Conservation (phyloP, 2,888 invertebrate genomes). For the Aporophyla nigra region DNA sequence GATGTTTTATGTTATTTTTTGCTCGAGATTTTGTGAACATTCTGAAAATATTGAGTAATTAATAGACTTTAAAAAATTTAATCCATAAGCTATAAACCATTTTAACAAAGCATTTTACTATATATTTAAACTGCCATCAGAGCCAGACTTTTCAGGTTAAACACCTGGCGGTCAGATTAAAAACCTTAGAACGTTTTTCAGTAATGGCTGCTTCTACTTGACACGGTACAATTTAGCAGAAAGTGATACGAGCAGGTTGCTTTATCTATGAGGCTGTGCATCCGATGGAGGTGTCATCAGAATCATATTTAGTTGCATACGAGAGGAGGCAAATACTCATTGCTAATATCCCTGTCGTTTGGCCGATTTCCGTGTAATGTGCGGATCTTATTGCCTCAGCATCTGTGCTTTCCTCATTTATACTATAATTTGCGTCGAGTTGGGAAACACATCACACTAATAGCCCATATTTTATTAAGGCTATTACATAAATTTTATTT, state of each 20-base stretch:
- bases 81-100: constrained; percentile 21
- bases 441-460: constrained; percentile 79
- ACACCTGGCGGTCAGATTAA: constrained; percentile 15
- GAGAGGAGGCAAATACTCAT: constrained; percentile 72
- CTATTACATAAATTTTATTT: constrained; percentile 72
- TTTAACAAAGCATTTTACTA: neutral
- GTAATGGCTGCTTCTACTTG: neutral
- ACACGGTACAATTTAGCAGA: neutral
- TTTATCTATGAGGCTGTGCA: constrained; percentile 36
- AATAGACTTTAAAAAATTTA: constrained; percentile 1
- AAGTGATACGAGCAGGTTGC: neutral
- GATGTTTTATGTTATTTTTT: neutral
- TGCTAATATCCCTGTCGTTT: constrained; percentile 79
- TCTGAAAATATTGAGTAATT: constrained; percentile 14
- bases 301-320: constrained; percentile 76
- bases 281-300: constrained; percentile 62
- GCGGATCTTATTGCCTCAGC: constrained; percentile 78
- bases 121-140: neutral
- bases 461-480: constrained; percentile 74
- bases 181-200: neutral
- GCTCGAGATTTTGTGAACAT: neutral
- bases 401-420: constrained; percentile 83
- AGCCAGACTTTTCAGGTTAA: constrained; percentile 28
- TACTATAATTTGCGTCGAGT: constrained; percentile 80
- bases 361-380: constrained; percentile 74